Base-by-base conservation (phyloP, 2,113 vertebrate genomes). In the Phainopepla nitens region DNA sequence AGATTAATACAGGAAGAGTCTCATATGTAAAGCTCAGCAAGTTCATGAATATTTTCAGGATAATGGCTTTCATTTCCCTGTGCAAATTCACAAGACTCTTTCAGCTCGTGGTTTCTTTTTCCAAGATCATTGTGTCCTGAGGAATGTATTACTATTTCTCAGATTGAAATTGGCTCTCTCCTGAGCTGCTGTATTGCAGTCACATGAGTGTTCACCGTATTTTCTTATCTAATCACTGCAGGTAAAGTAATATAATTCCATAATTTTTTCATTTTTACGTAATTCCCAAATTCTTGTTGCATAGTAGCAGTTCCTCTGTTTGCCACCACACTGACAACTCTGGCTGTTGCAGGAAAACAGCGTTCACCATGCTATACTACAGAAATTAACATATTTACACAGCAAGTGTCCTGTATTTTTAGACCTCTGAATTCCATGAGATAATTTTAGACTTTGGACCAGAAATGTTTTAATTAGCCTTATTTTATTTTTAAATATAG, bases 31-130 rank as follows among this genome's bases (percentile, higher is more conserved):
- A 94, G 42, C 72, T 83, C 86, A 88, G 49, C 66, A 92, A 57
- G 62, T 77, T 86, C 50, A 89, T 89, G 15, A 77, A 87, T 78
- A 72, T 87, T 91, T 92, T 83, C 25, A 83, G 22, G 36, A 36
- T 77, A 89, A 83, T 23, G 16, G 17, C 15, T 89, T 91, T 77
- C 25, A 81, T 87, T 78, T 87, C 25, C 23, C 44, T 33, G 11
- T 66, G 49, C n/a, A 91, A 81, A 77, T 77, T 83, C 64, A 72
- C 58, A 94, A 57, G 25, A 23, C 9, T 75, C 33, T 81, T 93
- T 86, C 44, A 73, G 18, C 29, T 83, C 0, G 2, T 66, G 58
- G 22, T 39, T 87, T 89, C 84, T 68, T 51, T 64, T 60, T 56
- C 44, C 49, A 49, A 71, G 47, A 84, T 44, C 10, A 27, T 41